These are phyloP conservation scores for Syngnathus acus DNA, from an alignment of 2,797 vertebrate species.

Conservation along the genomic window DNA sequence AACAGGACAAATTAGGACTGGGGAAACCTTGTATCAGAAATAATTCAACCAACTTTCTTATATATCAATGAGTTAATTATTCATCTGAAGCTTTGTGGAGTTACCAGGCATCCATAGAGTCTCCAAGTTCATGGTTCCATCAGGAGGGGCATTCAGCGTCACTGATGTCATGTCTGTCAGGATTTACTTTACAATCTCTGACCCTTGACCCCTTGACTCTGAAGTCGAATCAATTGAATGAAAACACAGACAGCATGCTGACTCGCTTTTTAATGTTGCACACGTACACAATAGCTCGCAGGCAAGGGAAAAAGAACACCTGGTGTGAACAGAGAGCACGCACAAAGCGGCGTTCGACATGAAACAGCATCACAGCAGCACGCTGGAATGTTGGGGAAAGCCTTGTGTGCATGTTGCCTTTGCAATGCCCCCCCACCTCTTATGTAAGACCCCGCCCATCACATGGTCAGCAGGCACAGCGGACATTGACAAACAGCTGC, in stretches of 20 bases:
- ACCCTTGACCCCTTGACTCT: not conserved
- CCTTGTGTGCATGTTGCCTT: conserved; percentile 4
- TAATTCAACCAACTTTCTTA: not conserved
- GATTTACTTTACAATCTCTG: not conserved
- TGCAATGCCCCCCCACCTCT: not conserved
- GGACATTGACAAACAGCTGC: not conserved
- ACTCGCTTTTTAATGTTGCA: not conserved
- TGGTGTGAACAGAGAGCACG: not conserved
- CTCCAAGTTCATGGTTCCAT: not conserved
- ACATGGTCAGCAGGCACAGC: not conserved
- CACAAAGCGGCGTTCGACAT: not conserved
- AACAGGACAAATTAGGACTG: too few species aligned
- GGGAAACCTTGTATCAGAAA: too few species aligned
- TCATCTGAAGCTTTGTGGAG: not conserved
- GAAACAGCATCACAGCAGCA: not conserved
- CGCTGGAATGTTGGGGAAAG: conserved; percentile 2
- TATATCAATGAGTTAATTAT: not conserved
- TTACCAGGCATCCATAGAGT: not conserved
- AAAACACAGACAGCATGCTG: not conserved
- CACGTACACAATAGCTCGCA: not conserved
- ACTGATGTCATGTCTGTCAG: not conserved
- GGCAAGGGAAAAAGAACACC: conserved; percentile 3
- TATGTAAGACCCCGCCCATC: not conserved
- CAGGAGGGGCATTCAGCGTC: not conserved
- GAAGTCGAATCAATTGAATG: not conserved